Evolutionary conservation across 2,113 vertebrate genomes (phyloP).

Genomic region (Malaclemys terrapin): DNA sequence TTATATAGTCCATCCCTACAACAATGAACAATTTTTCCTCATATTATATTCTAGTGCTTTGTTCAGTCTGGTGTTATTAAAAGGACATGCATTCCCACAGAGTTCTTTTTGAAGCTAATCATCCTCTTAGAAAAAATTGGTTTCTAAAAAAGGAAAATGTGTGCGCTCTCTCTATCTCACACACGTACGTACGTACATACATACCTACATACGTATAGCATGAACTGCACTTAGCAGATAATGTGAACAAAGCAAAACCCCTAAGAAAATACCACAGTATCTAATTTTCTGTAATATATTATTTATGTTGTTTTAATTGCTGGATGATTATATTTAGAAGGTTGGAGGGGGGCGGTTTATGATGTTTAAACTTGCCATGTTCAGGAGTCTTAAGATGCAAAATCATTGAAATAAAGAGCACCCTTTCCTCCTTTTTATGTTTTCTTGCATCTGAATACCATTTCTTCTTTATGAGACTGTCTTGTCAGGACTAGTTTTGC

Average conservation of each 20-base stretch:
- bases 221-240: not conserved
- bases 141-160: not conserved
- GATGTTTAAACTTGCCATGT: not conserved
- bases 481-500: conserved; percentile 59
- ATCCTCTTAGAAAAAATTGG: not conserved
- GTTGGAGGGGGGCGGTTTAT: not conserved
- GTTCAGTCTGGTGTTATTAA: not conserved
- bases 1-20: not conserved
- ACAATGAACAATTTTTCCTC: not conserved
- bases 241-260: not conserved
- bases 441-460: conserved; percentile 4
- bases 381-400: not conserved
- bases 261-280: not conserved
- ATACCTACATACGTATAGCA: not conserved
- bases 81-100: not conserved
- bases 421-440: conserved; percentile 34
- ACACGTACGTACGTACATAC: not conserved
- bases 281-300: not conserved
- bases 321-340: not conserved
- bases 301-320: conserved; percentile 21
- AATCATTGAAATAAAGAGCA: conserved; percentile 59
- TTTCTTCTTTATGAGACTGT: conserved; percentile 28
- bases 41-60: not conserved
- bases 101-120: not conserved
- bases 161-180: not conserved